Base-by-base conservation (phyloP, 1,140 invertebrate species). In the Leucophenga varia region DNA sequence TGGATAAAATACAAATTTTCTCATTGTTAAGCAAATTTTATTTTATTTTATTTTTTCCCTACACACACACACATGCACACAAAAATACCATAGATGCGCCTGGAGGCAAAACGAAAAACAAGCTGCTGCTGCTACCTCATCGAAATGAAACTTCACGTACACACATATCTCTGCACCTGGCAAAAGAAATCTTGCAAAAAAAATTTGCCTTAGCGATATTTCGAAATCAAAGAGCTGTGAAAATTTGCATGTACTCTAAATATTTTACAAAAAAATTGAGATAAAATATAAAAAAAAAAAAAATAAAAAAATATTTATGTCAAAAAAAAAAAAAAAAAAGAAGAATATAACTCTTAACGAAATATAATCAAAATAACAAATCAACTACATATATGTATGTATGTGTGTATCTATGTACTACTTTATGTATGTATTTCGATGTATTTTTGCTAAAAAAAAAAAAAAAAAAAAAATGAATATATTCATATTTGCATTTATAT, bases 181-280 rank as follows among this genome's bases (percentile, higher is more conserved):
- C 87, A 3, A 79, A 86, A n/a, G 88, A 90, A 56, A 83, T 93
- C 39, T 78, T 94, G 12, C 87, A 90, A 52, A 91, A n/a, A n/a
- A 91, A 73, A 88, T 94, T 57, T 91, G 90, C 68, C 82, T 91
- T 52, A 90, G 89, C 58, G 89, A 92, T 75, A 88, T 86, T 40
- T 86, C 83, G 32, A 92, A 91, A 78, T 93, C 90, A 13, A 92
- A 92, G 69, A 92, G 89, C 40, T 95, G 91, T 70, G 91, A 94
- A 76, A 93, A 95, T 75, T 78, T 94, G 39, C 89, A 93, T 70
- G 90, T 93, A 47, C 81, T 93, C 40, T 94, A 87, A 84, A 22
- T 32, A 10, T 34, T 43, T 40, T 32, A 13, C 37, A 9, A 52
- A 10, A 13, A 42, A 35, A 35, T 6, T 14, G 8, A 46, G 13